These are phyloP conservation scores for Cloeon dipterum DNA, from an alignment of 2,888 invertebrate genomes.

Conservation along the genomic window DNA sequence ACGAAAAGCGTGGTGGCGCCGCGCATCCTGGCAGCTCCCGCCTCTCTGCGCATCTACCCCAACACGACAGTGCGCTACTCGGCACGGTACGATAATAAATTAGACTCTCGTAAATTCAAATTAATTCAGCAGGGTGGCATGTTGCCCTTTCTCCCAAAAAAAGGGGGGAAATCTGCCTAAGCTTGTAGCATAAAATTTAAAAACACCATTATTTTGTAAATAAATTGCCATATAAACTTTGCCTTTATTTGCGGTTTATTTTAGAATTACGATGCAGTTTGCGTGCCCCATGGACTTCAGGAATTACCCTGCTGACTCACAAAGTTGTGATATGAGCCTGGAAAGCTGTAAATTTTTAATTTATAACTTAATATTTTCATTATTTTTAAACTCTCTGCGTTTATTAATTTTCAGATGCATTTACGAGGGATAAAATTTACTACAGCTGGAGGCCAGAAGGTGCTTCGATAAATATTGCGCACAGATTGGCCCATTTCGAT, in stretches of 20 bases:
- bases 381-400: neutral
- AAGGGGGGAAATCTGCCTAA: neutral
- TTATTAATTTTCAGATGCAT: slow-evolving; percentile 1
- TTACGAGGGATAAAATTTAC: slow-evolving; percentile 2
- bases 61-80: slow-evolving; percentile 11
- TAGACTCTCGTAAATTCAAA: neutral
- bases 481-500: slow-evolving; percentile 4
- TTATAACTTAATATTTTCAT: neutral
- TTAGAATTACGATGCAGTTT: slow-evolving; percentile 11
- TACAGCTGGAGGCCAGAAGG: slow-evolving; percentile 4
- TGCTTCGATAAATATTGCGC: slow-evolving; percentile 2
- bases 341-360: slow-evolving; percentile 11
- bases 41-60: slow-evolving; percentile 11
- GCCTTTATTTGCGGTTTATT: slow-evolving; percentile 3
- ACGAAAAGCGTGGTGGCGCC: slow-evolving; percentile 11
- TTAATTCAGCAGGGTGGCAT: neutral
- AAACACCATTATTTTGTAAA: too few relatives aligned
- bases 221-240: too few relatives aligned
- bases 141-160: neutral
- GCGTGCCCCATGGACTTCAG: slow-evolving; percentile 12
- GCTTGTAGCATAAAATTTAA: too few relatives aligned
- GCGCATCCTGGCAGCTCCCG: slow-evolving; percentile 10
- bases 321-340: slow-evolving; percentile 11
- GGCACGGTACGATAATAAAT: slow-evolving; percentile 10
- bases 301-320: slow-evolving; percentile 12